Conservation (phyloP, 2,888 invertebrate genomes). For the Lepetodrilus schrolli region DNA sequence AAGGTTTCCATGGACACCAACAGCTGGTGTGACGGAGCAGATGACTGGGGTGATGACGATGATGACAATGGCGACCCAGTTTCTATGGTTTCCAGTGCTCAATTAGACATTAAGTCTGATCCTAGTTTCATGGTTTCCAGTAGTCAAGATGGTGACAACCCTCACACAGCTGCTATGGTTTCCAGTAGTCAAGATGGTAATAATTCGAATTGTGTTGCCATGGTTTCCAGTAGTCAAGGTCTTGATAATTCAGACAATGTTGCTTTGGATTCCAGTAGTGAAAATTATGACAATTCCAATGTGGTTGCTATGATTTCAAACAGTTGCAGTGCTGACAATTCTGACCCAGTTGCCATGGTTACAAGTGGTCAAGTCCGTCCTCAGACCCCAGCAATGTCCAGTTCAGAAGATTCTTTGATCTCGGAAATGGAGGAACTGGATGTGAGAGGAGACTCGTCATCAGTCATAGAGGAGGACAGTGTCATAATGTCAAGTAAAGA, state of each 20-base stretch:
- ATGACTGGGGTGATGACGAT: constrained; percentile 81
- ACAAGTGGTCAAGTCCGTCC: not conserved
- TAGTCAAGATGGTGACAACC: too few species aligned
- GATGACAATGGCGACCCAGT: constrained; percentile 28
- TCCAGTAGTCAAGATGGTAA: too few species aligned
- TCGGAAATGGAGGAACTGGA: not conserved
- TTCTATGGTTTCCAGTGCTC: not conserved
- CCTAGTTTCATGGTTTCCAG: too few species aligned
- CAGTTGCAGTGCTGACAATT: not conserved
- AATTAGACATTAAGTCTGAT: too few species aligned
- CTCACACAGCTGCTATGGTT: too few species aligned
- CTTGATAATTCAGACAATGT: too few species aligned
- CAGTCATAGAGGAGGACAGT: not conserved
- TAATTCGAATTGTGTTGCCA: too few species aligned
- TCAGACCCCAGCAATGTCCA: not conserved
- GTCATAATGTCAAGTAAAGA: not conserved
- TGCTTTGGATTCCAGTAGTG: too few species aligned
- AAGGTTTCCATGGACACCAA: not conserved
- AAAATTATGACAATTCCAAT: not conserved
- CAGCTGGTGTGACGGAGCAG: constrained; percentile 84
- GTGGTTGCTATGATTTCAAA: not conserved
- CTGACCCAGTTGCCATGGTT: not conserved
- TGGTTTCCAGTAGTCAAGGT: too few species aligned
- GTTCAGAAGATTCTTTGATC: not conserved
- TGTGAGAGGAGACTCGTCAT: not conserved